These are phyloP conservation scores for Ailuropoda melanoleuca DNA, from an alignment of 2,113 vertebrate genomes.

Conservation along the genomic window DNA sequence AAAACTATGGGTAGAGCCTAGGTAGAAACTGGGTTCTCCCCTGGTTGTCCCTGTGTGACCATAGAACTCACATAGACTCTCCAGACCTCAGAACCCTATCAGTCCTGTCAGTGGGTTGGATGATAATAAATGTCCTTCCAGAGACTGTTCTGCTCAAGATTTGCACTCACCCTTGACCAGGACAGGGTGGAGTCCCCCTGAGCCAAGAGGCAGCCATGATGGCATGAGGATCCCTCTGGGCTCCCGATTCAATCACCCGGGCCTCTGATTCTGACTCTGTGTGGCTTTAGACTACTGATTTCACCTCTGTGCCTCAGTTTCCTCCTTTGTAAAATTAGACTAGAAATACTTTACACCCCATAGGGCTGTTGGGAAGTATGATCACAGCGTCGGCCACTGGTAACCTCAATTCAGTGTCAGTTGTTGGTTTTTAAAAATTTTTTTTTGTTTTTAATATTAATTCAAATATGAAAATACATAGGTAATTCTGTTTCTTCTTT, in stretches of 20 bases:
- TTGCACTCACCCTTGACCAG: neutral
- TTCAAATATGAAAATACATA: neutral
- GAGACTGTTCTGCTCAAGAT: neutral
- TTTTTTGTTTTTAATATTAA: neutral
- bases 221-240: accelerated
- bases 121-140: neutral
- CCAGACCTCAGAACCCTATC: accelerated
- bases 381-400: neutral
- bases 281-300: neutral
- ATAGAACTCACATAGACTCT: accelerated
- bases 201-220: neutral
- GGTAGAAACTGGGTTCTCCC: neutral
- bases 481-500: neutral
- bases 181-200: neutral
- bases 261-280: neutral
- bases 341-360: neutral
- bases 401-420: neutral
- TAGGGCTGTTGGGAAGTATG: neutral
- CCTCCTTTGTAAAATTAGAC: neutral
- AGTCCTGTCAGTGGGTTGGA: no score
- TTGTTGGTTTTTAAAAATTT: neutral
- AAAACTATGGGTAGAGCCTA: no score
- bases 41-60: neutral
- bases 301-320: neutral
- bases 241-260: no score